phyloP scores from a whole-genome alignment of 2,888 invertebrate genomes.

The Drosophila mettleri region DNA sequence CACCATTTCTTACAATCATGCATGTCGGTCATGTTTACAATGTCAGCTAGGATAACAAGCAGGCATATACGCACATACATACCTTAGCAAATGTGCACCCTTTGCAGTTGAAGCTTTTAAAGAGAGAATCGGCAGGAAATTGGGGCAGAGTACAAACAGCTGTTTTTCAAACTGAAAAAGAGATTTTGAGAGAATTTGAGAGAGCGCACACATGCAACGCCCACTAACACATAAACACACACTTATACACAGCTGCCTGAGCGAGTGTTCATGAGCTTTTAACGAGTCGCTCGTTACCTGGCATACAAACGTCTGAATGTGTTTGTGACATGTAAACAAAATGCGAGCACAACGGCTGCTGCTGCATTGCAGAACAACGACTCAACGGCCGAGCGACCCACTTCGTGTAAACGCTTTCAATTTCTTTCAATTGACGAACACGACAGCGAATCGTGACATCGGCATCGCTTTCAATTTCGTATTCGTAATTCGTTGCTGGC shows the following conservation, averaged over 20 bases:
- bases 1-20: constrained; percentile 68
- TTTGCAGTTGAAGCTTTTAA: constrained; percentile 54
- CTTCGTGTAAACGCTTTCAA: constrained; percentile 70
- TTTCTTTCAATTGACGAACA: constrained; percentile 62
- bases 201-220: constrained; percentile 44
- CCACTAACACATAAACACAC: constrained; percentile 46
- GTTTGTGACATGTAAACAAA: constrained; percentile 41
- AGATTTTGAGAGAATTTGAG: not conserved
- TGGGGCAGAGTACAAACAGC: constrained; percentile 68
- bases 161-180: constrained; percentile 48
- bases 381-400: constrained; percentile 57
- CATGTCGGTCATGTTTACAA: constrained; percentile 79
- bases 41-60: constrained; percentile 76
- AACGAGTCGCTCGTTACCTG: constrained; percentile 42
- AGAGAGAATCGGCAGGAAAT: constrained; percentile 57
- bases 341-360: constrained; percentile 39
- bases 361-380: constrained; percentile 66
- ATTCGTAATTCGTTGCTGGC: constrained; percentile 72
- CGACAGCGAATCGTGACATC: constrained; percentile 32
- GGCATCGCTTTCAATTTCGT: constrained; percentile 72
- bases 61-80: constrained; percentile 24
- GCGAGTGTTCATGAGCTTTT: constrained; percentile 42
- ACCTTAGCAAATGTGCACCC: constrained; percentile 13
- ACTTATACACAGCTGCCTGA: constrained; percentile 53
- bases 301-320: constrained; percentile 3